Base-by-base conservation (phyloP, 2,888 invertebrate species). In the Sclerodermus sp. region DNA sequence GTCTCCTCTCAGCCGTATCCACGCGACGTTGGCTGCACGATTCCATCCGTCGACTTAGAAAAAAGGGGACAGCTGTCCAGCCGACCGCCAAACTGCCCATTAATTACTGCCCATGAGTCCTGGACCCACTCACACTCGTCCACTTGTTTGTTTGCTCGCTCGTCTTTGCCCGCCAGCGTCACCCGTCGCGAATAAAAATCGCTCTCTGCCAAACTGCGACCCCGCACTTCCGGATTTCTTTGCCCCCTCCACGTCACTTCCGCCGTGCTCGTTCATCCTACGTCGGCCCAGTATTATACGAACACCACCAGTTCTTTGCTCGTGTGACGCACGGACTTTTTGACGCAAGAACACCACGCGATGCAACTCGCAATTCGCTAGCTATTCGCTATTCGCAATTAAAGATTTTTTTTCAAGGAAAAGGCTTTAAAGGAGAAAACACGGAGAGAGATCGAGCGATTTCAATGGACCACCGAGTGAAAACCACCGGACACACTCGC, bases 61-160 rank as follows among this genome's bases (percentile, higher is more conserved):
- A 73, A 70, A 72, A 67, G 63, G 60, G 66, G 75, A 76, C 72
- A 77, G 76, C 74, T 75, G 75, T 77, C 77, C 74, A 68, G 70
- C 69, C 71, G 75, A 74, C 73, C 74, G 70, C 74, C 74, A 73
- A 76, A 76, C 75, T 75, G 68, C 62, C 70, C 73, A 75, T 76
- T 76, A 75, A 77, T 77, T 77, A 77, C 70, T 58, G 23, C 23
- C n/a, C 23, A 8, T 23, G 23, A 5, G 23, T 23, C 23, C 60
- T 60, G 62, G 64, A 62, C 56, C 58, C 58, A 61, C 68, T 66
- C 60, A 58, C 63, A 64, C 60, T 62, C 55, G 52, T 57, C 55
- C 65, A 57, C 66, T 67, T 67, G 68, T 70, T 72, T 70, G 67
- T 57, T 53, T 64, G 57, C 66, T 67, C 67, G 68, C 70, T 72